These are phyloP conservation scores for Nemopilema nomurai DNA, from an alignment of 30 jellyfish, hydroid and myxozoan species.

Conservation along the genomic window DNA sequence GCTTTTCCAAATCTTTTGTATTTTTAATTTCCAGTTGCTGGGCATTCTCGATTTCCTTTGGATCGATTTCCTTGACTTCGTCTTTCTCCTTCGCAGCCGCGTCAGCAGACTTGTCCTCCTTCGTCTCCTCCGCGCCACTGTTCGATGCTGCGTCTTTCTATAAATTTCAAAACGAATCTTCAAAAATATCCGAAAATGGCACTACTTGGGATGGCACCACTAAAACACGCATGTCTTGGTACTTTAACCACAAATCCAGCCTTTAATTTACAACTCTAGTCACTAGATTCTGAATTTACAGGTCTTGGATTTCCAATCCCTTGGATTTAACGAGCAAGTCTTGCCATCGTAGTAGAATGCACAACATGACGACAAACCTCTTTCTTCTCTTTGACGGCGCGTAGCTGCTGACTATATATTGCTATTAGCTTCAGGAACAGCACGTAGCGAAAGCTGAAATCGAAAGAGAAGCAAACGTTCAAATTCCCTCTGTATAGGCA, in stretches of 20 bases:
- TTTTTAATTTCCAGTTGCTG: constrained; percentile 21
- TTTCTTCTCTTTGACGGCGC: constrained; percentile 68
- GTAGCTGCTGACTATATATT: constrained; percentile 71
- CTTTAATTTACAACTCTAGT: too few relatives aligned
- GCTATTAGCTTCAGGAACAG: constrained; percentile 87
- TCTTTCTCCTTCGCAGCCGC: background rate
- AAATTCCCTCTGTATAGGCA: too few relatives aligned
- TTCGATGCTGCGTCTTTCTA: constrained; percentile 37
- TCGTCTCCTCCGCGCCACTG: constrained; percentile 21
- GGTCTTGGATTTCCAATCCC: too few relatives aligned
- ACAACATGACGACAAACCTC: constrained; percentile 37
- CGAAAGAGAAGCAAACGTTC: background rate
- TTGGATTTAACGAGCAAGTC: too few relatives aligned
- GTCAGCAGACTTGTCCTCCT: constrained; percentile 15
- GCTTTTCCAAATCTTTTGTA: constrained; percentile 28
- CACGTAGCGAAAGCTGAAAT: constrained; percentile 79
- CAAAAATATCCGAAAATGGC: too few relatives aligned
- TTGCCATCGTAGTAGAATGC: background rate
- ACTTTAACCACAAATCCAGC: too few relatives aligned
- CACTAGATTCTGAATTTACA: too few relatives aligned
- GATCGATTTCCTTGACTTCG: constrained; percentile 28
- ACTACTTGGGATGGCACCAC: too few relatives aligned
- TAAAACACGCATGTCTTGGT: too few relatives aligned
- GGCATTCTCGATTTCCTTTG: constrained; percentile 23
- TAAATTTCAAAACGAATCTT: too few relatives aligned